A percentile compares a stretch with the other conserved stretches of the same genome.
Evolutionary conservation across 2,113 vertebrate species (phyloP).

Genomic region (Onychostruthus taczanowskii): DNA sequence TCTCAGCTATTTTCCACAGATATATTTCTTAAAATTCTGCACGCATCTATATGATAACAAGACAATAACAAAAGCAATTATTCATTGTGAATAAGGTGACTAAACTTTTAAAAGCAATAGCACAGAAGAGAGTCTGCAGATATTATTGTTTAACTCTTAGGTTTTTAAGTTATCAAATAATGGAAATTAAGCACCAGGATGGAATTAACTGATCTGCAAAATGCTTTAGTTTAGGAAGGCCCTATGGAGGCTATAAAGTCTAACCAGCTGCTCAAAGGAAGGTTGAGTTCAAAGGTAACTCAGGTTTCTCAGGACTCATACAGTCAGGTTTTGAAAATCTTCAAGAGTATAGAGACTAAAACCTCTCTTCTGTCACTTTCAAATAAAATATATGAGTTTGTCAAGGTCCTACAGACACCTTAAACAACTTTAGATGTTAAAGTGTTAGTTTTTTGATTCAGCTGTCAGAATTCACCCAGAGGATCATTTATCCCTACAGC

Average conservation of each 20-base stretch:
- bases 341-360: not conserved
- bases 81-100: not conserved
- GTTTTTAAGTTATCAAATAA: not conserved
- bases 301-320: not conserved
- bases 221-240: not conserved
- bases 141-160: not conserved
- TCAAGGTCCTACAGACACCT: not conserved
- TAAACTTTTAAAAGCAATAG: not conserved
- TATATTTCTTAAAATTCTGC: not conserved
- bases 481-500: not conserved
- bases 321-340: not conserved
- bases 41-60: accelerated
- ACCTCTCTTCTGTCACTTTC: not conserved
- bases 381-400: not conserved
- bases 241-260: not conserved
- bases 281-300: not conserved
- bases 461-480: not conserved
- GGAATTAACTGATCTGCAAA: not conserved
- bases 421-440: not conserved
- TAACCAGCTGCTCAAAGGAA: not conserved
- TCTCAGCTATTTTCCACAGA: not conserved
- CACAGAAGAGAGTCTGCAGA: not conserved
- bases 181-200: not conserved
- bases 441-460: not conserved
- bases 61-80: not conserved